Percentiles rank a stretch among this genome's conserved stretches.
phyloP scores from a whole-genome alignment of 1,140 invertebrate species.

The Lordiphosa stackelbergi region DNA sequence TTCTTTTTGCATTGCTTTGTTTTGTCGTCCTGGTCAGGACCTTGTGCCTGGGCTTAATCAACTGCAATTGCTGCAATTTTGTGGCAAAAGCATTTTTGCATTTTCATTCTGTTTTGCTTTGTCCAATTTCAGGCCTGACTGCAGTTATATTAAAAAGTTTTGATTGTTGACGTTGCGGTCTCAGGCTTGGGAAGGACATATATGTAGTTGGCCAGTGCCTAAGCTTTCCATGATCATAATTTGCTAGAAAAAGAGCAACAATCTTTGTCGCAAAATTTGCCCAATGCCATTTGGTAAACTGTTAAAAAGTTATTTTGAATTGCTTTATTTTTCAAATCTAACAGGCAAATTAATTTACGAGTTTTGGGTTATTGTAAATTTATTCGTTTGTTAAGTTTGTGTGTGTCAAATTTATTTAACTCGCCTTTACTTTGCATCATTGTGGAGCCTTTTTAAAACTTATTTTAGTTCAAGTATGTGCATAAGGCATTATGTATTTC shows the following conservation, averaged over 20 bases:
- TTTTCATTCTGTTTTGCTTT: constrained; percentile 36
- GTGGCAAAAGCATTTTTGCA: constrained; percentile 51
- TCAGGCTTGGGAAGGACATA: constrained; percentile 14
- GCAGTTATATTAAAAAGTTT: constrained; percentile 67
- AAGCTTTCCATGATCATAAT: constrained; percentile 18
- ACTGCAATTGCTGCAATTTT: constrained; percentile 69
- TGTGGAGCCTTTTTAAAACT: too few species aligned
- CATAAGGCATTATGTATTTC: too few species aligned
- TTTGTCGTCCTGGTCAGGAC: constrained; percentile 12
- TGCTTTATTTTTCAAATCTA: background rate
- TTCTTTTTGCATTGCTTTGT: constrained; percentile 13
- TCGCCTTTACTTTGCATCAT: too few species aligned
- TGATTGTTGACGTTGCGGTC: constrained; percentile 53
- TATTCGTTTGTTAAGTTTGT: too few species aligned
- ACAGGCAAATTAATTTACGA: constrained; percentile 4
- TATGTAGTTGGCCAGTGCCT: constrained; percentile 1
- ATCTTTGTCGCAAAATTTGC: too few species aligned
- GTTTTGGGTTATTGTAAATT: too few species aligned
- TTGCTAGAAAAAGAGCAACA: too few species aligned
- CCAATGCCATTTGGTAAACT: too few species aligned
- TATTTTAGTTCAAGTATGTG: too few species aligned
- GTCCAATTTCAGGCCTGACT: constrained; percentile 51
- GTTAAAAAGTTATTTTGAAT: too few species aligned
- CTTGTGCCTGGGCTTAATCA: constrained; percentile 54
- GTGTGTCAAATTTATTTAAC: too few species aligned